Evolutionary conservation across 2,888 invertebrate species (phyloP).

Genomic region (Volucella inanis): DNA sequence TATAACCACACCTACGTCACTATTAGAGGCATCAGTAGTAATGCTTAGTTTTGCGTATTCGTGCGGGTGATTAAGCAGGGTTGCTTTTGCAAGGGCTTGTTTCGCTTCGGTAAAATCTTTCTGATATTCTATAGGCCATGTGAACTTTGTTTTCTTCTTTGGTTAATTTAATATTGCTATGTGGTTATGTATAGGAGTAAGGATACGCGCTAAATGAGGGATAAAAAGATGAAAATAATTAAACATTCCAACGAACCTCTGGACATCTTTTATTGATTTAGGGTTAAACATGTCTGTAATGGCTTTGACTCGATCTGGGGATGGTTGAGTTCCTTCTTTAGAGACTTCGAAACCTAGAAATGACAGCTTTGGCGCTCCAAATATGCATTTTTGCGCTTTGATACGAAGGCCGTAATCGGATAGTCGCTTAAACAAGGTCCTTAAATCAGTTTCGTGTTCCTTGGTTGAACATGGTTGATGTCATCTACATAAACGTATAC

Average conservation of each 20-base stretch:
- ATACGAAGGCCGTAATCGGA: too few relatives aligned
- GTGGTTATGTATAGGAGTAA: constrained; percentile 38
- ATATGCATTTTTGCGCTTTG: too few relatives aligned
- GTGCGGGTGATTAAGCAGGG: constrained; percentile 13
- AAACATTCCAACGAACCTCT: constrained; percentile 55
- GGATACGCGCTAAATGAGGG: constrained; percentile 44
- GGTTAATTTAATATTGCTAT: constrained; percentile 5
- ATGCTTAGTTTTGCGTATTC: constrained; percentile 36
- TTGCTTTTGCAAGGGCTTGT: neutral
- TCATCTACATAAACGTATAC: too few relatives aligned
- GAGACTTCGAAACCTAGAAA: too few relatives aligned
- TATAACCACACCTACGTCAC: constrained; percentile 20
- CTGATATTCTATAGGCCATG: constrained; percentile 1
- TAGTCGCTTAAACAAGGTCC: too few relatives aligned
- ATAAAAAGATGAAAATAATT: too few relatives aligned
- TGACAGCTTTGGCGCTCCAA: too few relatives aligned
- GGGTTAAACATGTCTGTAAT: constrained; percentile 5
- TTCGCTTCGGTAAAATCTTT: constrained; percentile 20
- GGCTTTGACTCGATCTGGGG: too few relatives aligned
- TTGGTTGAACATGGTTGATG: too few relatives aligned
- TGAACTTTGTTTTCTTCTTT: neutral
- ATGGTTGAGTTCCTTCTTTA: too few relatives aligned
- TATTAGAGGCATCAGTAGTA: constrained; percentile 20
- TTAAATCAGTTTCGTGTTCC: too few relatives aligned
- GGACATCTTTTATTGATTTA: constrained; percentile 27